These are phyloP conservation scores for Gadopsis bispinosus DNA, from an alignment of 2,797 vertebrate genomes.

Conservation along the genomic window DNA sequence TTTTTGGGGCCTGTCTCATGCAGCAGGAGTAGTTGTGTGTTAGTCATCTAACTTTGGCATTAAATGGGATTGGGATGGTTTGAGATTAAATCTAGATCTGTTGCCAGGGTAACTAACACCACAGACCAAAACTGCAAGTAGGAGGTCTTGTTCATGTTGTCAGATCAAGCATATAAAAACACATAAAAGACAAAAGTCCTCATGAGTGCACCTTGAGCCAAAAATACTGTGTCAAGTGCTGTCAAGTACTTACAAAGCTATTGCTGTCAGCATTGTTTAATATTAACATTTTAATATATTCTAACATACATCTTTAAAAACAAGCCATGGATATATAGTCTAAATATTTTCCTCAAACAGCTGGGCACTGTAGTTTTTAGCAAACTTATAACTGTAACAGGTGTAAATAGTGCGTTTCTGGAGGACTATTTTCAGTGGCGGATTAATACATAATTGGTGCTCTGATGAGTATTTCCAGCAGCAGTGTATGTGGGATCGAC, in stretches of 20 bases:
- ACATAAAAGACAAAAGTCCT: conserved; percentile 6
- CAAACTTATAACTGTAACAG: neutral
- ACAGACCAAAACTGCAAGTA: conserved; percentile 1
- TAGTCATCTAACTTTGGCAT: conserved; percentile 11
- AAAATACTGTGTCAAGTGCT: neutral
- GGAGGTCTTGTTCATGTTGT: neutral
- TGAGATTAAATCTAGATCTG: conserved; percentile 15
- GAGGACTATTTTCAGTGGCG: neutral
- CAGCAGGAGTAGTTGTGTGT: neutral
- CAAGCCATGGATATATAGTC: neutral
- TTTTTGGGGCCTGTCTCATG: neutral
- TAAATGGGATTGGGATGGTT: conserved; percentile 8
- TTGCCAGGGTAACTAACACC: conserved; percentile 16
- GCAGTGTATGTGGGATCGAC: neutral
- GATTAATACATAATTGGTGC: neutral
- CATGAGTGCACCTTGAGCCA: neutral
- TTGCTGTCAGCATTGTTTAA: neutral
- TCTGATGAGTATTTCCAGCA: neutral
- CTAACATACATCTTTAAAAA: neutral
- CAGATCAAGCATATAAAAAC: neutral
- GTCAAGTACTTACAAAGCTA: neutral
- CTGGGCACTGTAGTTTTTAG: neutral
- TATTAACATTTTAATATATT: neutral
- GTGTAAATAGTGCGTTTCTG: too few relatives aligned
- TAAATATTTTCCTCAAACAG: neutral